Percentiles rank a stretch among this genome's conserved stretches.
Conservation (phyloP, 35 echinoderm and acorn worm species). For the Antedon bifida region DNA sequence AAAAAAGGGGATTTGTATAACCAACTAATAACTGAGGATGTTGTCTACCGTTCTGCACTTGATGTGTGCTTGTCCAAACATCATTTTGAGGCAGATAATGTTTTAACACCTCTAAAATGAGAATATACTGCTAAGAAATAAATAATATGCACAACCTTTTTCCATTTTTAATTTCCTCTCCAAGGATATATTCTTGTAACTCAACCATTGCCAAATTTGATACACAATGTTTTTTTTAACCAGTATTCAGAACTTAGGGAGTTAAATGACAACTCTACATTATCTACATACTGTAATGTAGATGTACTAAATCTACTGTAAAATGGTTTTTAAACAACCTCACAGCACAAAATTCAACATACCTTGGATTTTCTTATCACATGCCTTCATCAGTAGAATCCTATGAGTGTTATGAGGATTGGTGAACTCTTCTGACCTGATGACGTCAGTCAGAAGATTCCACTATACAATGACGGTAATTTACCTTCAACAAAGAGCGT, state of each 20-base stretch:
- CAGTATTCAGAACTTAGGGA: not conserved
- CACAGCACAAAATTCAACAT: no score
- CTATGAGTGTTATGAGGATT: no score
- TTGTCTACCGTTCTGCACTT: not conserved
- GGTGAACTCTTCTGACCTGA: no score
- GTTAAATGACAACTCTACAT: not conserved
- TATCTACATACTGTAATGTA: no score
- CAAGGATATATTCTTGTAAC: not conserved
- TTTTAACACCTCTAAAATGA: not conserved
- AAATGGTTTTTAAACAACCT: no score
- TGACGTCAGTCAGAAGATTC: no score
- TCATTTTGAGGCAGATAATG: not conserved
- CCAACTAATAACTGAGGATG: not conserved
- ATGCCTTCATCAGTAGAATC: no score
- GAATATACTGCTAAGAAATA: not conserved
- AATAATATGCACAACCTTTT: not conserved
- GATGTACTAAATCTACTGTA: no score
- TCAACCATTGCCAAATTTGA: not conserved
- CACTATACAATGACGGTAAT: no score
- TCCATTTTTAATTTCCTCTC: not conserved
- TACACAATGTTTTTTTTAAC: not conserved
- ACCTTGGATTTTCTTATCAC: no score
- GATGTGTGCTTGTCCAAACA: not conserved
- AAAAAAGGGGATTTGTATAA: no score
- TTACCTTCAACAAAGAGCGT: no score